Evolutionary conservation across 2,888 invertebrate genomes (phyloP).

Genomic region (Uropetala carovei): DNA sequence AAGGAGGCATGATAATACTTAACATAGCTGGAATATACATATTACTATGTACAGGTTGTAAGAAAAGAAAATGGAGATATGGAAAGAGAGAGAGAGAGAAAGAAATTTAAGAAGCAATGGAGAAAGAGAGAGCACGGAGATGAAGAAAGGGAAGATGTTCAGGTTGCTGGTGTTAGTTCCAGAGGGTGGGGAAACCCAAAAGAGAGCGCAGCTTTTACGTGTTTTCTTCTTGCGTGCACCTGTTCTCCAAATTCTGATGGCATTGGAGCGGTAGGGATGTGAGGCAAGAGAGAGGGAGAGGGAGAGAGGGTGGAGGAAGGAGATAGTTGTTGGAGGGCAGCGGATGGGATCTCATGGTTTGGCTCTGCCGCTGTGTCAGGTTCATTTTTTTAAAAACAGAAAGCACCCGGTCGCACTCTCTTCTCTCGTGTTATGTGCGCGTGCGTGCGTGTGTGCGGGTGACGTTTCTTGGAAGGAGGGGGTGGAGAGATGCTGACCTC

Average conservation of each 20-base stretch:
- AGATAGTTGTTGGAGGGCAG: background rate
- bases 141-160: constrained; percentile 17
- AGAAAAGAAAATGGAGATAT: background rate
- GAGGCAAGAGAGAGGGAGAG: background rate
- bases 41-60: too few species aligned
- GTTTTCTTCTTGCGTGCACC: constrained; percentile 32
- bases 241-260: constrained; percentile 13
- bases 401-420: background rate
- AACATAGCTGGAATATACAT: too few species aligned
- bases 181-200: background rate
- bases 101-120: background rate
- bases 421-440: background rate
- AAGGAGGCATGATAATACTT: too few species aligned
- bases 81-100: background rate
- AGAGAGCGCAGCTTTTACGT: background rate
- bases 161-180: background rate
- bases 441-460: constrained; percentile 8
- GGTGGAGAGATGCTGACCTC: background rate
- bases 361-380: background rate
- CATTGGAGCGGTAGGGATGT: background rate
- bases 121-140: too few species aligned
- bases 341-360: background rate
- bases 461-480: background rate
- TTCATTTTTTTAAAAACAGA: background rate
- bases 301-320: background rate